Base-by-base conservation (phyloP, 2,113 vertebrate species). In the Perca flavescens region DNA sequence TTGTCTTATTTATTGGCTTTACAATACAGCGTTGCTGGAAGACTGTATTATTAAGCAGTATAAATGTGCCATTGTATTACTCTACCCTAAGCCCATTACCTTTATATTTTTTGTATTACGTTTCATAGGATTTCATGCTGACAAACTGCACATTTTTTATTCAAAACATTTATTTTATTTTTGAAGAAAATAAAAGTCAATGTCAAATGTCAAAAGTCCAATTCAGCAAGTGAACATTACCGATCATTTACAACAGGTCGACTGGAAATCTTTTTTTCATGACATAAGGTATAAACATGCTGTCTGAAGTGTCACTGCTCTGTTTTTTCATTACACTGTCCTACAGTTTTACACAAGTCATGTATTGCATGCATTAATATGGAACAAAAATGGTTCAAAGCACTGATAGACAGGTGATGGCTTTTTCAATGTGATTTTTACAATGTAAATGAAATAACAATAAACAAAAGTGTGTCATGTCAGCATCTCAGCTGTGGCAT, bases 1-100 rank as follows among this genome's bases (percentile, higher is more conserved):
- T 85, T 91, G 70, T 91, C 89, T 93, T 94, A 95, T 95, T 95
- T 94, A 95, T 94, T 95, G 88, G 84, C 92, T 90, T 91, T 92
- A 80, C 47, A 77, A 92, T 91, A 85, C 88, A 91, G 86, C 85
- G 3, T 85, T 91, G 89, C 86, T 88, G 90, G 74, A 89, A 91
- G 73, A 89, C 90, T 93, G 92, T 92, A 91, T 90, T 91, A 54
- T 75, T 74, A 85, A 89, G 91, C 91, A 87, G 63, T 88, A 87
- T 87, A 84, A 88, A 81, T 86, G 71, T 82, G 83, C 88, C 56
- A 36, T 75, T 86, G 84, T 90, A 87, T 92, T 86, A 87, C 79
- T 76, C 49, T 79, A 74, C 34, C 31, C 82, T 50, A 72, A 80
- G 31, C 58, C 62, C 58, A 77, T 79, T 80, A 89, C 68, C 36